These are phyloP conservation scores for Gnathochromis pfefferi DNA, from an alignment of 2,113 vertebrate species.

Conservation along the genomic window DNA sequence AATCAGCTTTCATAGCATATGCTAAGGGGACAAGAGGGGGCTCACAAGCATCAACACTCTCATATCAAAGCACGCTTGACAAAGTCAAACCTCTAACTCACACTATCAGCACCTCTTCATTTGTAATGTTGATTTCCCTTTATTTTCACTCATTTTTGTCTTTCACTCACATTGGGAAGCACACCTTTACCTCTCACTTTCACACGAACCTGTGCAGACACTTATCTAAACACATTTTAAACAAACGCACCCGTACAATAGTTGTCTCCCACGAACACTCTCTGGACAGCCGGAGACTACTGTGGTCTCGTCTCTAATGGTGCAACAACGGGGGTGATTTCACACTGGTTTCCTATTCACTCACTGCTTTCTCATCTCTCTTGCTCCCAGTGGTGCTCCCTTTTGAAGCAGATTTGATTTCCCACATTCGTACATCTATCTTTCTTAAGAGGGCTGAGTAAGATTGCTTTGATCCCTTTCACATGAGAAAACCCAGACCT, in stretches of 20 bases:
- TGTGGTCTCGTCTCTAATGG: constrained; percentile 10
- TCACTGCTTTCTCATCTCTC: constrained; percentile 27
- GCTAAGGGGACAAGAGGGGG: constrained; percentile 3
- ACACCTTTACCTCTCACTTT: background rate
- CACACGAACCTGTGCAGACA: background rate
- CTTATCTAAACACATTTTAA: background rate
- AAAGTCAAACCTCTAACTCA: background rate
- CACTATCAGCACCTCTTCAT: background rate
- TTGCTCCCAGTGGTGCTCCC: constrained; percentile 34
- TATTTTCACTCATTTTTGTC: background rate
- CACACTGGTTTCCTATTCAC: constrained; percentile 39
- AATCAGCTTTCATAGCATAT: constrained; percentile 44
- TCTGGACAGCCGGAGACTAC: constrained; percentile 14
- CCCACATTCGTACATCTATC: constrained; percentile 47
- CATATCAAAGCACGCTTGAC: constrained; percentile 25
- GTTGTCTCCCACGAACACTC: background rate
- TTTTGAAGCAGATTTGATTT: constrained; percentile 54
- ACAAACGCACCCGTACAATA: background rate
- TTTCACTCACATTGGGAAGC: background rate
- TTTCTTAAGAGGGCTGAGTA: constrained; percentile 43
- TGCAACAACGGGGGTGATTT: constrained; percentile 35
- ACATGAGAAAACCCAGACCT: constrained; percentile 32
- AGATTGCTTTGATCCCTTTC: constrained; percentile 55
- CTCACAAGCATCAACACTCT: constrained; percentile 13
- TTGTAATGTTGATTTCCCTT: background rate